These are phyloP conservation scores for Mormyrops attenuatus DNA, from an alignment of 2,797 vertebrate genomes.

Conservation along the genomic window DNA sequence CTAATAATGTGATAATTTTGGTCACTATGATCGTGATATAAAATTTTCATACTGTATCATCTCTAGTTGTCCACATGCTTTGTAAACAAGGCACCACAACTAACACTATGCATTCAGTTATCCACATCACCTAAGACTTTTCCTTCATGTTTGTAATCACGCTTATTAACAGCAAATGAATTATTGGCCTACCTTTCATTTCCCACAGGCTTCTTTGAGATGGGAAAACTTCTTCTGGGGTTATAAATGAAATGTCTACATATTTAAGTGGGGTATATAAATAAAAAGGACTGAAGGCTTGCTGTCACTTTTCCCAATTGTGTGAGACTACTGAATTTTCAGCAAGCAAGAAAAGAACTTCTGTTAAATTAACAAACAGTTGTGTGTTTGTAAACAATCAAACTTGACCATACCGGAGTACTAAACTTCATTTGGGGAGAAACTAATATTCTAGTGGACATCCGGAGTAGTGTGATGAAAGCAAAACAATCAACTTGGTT, in stretches of 20 bases:
- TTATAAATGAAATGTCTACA: conserved; percentile 57
- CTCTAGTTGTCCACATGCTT: conserved; percentile 38
- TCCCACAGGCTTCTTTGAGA: conserved; percentile 53
- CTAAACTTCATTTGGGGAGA: neutral
- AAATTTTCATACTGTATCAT: neutral
- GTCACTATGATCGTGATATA: neutral
- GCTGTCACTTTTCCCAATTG: conserved; percentile 21
- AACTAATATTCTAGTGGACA: neutral
- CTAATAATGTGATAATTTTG: neutral
- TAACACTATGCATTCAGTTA: conserved; percentile 46
- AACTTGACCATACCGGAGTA: neutral
- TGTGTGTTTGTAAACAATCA: neutral
- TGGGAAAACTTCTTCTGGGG: conserved; percentile 41
- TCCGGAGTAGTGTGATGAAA: neutral
- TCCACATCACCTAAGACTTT: conserved; percentile 32
- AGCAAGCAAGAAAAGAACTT: neutral
- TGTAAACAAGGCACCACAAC: conserved; percentile 50
- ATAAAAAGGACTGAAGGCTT: conserved; percentile 39
- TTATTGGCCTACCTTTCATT: conserved; percentile 52
- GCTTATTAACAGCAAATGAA: conserved; percentile 58
- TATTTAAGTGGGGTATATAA: conserved; percentile 52
- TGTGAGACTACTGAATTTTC: conserved; percentile 6
- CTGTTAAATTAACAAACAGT: neutral
- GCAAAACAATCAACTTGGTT: neutral
- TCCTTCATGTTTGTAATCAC: conserved; percentile 56